Conservation (phyloP, 2,113 vertebrate genomes). For the Australoheros scitulus region DNA sequence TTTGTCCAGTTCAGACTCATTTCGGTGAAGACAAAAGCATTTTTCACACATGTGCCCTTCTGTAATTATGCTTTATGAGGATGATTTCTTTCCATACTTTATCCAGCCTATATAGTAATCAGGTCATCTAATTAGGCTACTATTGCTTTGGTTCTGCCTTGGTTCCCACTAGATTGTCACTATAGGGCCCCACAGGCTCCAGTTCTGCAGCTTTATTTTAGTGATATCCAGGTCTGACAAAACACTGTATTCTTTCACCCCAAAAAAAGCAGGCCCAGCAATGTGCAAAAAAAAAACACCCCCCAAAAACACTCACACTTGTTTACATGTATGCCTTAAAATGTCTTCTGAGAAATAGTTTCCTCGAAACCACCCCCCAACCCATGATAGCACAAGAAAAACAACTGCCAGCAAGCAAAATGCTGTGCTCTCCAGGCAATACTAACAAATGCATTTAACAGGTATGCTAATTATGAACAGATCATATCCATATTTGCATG, state of each 20-base stretch:
- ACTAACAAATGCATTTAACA: slow-evolving; percentile 66
- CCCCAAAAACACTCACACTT: background rate
- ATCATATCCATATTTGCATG: slow-evolving; percentile 67
- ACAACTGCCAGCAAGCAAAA: slow-evolving; percentile 55
- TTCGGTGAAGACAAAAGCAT: background rate
- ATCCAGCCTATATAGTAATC: slow-evolving; percentile 68
- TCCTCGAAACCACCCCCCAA: slow-evolving; percentile 5
- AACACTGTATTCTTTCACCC: slow-evolving; percentile 20
- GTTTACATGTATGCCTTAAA: slow-evolving; percentile 39
- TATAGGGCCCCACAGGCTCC: slow-evolving; percentile 58
- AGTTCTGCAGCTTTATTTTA: slow-evolving; percentile 23
- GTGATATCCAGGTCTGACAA: slow-evolving; percentile 25
- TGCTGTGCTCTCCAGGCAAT: slow-evolving; percentile 51
- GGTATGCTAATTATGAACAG: slow-evolving; percentile 71
- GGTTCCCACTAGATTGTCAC: slow-evolving; percentile 71
- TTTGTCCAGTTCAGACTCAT: background rate
- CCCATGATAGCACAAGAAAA: slow-evolving; percentile 30
- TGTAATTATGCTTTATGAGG: slow-evolving; percentile 33
- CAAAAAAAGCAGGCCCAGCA: background rate
- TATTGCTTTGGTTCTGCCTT: slow-evolving; percentile 64
- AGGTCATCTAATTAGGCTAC: slow-evolving; percentile 79
- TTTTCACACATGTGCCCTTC: slow-evolving; percentile 10
- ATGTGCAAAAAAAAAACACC: background rate
- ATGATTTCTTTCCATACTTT: slow-evolving; percentile 54
- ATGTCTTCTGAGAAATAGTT: slow-evolving; percentile 33